A percentile compares a stretch with the other conserved stretches of the same genome.
Conservation (phyloP, 2,888 invertebrate genomes). For the Diaphora mendica region DNA sequence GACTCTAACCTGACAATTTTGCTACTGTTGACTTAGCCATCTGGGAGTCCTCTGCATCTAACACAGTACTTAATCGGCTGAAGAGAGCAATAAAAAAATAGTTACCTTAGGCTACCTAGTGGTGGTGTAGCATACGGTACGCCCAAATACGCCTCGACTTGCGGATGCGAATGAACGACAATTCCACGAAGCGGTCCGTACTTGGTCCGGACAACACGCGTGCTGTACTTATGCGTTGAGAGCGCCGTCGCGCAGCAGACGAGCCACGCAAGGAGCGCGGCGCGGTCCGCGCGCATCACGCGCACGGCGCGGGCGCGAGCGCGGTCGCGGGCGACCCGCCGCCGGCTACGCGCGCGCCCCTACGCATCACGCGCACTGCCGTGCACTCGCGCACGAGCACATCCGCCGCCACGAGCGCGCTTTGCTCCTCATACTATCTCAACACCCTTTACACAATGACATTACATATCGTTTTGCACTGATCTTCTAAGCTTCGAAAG, state of each 20-base stretch:
- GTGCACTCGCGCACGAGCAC: slow-evolving; percentile 60
- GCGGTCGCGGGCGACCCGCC: slow-evolving; percentile 69
- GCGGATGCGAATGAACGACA: slow-evolving; percentile 92
- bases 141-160: slow-evolving; percentile 96
- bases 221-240: slow-evolving; percentile 92
- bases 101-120: slow-evolving; percentile 93
- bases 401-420: slow-evolving; percentile 59
- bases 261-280: slow-evolving; percentile 87
- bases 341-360: slow-evolving; percentile 67
- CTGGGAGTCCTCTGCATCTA: not conserved
- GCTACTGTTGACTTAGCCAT: not conserved
- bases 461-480: slow-evolving; percentile 44
- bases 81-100: slow-evolving; percentile 8
- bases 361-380: slow-evolving; percentile 72
- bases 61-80: not conserved
- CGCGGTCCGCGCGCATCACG: slow-evolving; percentile 83
- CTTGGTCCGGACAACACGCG: slow-evolving; percentile 94
- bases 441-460: slow-evolving; percentile 73
- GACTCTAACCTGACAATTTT: not conserved
- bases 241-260: slow-evolving; percentile 85
- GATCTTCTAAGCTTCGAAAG: slow-evolving; percentile 16
- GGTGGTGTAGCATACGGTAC: slow-evolving; percentile 98
- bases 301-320: slow-evolving; percentile 67
- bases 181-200: slow-evolving; percentile 96
- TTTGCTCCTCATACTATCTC: slow-evolving; percentile 71